Evolutionary conservation across 1,140 invertebrate species (phyloP).

Genomic region (Phymorhynchus buccinoides): DNA sequence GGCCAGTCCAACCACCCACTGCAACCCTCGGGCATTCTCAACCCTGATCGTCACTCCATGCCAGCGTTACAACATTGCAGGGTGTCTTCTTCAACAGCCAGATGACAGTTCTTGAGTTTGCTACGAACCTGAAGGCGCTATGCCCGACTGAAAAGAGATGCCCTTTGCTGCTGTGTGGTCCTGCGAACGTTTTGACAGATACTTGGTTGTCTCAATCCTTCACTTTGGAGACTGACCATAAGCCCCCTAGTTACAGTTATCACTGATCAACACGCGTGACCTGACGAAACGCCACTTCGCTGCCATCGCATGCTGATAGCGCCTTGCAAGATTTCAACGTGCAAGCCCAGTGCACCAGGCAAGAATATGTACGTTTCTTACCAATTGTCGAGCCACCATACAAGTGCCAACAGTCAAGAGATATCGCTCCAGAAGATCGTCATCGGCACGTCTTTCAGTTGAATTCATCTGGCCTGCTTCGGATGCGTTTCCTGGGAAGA

Average conservation of each 20-base stretch:
- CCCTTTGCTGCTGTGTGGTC: constrained; percentile 75
- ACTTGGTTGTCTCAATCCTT: constrained; percentile 68
- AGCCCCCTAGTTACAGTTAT: constrained; percentile 64
- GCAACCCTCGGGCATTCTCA: too few relatives aligned
- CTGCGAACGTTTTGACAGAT: constrained; percentile 76
- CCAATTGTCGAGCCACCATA: constrained; percentile 39
- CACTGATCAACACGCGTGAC: constrained; percentile 47
- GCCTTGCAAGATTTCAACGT: constrained; percentile 44
- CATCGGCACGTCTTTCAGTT: constrained; percentile 61
- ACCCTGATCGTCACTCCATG: constrained; percentile 41
- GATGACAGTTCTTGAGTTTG: constrained; percentile 49
- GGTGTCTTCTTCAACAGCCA: constrained; percentile 44
- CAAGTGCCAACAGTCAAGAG: constrained; percentile 71
- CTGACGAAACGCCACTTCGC: constrained; percentile 37
- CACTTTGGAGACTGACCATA: constrained; percentile 63
- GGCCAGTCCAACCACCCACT: too few relatives aligned
- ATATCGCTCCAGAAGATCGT: constrained; percentile 76
- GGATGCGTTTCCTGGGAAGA: neutral
- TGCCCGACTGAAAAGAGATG: constrained; percentile 76
- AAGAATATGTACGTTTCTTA: constrained; percentile 44
- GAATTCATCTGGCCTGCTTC: too few relatives aligned
- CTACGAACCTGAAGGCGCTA: constrained; percentile 74
- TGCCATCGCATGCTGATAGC: constrained; percentile 51
- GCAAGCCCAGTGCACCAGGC: constrained; percentile 43
- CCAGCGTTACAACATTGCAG: constrained; percentile 49